These are phyloP conservation scores for Menidia menidia DNA, from an alignment of 2,797 vertebrate genomes.

Conservation along the genomic window DNA sequence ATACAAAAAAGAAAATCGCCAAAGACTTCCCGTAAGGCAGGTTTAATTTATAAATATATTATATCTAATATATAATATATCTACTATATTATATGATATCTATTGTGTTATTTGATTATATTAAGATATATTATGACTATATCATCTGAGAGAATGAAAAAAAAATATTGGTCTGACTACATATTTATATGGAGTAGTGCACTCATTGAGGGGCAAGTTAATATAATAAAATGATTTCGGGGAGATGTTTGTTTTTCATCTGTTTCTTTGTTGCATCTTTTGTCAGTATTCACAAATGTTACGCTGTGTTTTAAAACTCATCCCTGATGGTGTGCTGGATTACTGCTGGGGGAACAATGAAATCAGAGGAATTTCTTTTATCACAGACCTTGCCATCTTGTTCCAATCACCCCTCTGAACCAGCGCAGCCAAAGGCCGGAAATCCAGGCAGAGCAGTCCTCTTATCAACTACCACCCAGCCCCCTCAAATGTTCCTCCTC, in stretches of 20 bases:
- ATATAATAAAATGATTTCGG: background rate
- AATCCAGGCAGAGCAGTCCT: constrained; percentile 81
- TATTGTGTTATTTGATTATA: too few relatives aligned
- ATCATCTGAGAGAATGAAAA: constrained; percentile 1
- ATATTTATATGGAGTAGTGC: background rate
- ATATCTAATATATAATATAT: background rate
- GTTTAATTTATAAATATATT: constrained; percentile 3
- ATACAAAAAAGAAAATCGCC: background rate
- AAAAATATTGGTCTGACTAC: background rate
- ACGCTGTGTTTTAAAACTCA: constrained; percentile 47
- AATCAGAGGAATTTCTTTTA: constrained; percentile 83
- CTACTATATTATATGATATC: too few relatives aligned
- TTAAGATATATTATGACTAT: background rate
- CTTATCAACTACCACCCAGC: constrained; percentile 81
- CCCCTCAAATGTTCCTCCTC: constrained; percentile 36
- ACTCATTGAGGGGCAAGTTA: background rate
- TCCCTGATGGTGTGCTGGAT: constrained; percentile 51
- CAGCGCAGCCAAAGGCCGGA: constrained; percentile 79
- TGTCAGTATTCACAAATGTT: constrained; percentile 24
- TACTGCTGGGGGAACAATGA: constrained; percentile 64
- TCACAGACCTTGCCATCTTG: constrained; percentile 81
- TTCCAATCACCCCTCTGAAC: constrained; percentile 82
- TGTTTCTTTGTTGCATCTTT: constrained; percentile 20
- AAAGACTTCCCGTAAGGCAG: background rate
- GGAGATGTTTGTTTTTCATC: constrained; percentile 3